A percentile compares a stretch with the other conserved stretches of the same genome.
These are phyloP conservation scores for Macropus fuliginosus DNA, from an alignment of 2,797 vertebrate genomes.

Conservation along the genomic window DNA sequence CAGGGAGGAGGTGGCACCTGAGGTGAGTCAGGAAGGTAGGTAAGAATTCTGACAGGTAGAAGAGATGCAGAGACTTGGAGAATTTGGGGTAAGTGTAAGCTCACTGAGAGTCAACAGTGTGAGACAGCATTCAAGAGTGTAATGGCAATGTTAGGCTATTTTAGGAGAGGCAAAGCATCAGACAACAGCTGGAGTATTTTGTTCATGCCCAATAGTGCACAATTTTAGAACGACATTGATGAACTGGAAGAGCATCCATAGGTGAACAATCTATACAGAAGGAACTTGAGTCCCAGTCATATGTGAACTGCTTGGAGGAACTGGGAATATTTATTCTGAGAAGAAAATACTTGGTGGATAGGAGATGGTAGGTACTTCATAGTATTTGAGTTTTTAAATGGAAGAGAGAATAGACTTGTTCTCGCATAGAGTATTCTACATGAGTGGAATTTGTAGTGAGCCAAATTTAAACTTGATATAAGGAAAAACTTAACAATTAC, in stretches of 20 bases:
- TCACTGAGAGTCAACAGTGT: background rate
- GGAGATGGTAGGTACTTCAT: background rate
- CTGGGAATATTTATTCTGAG: background rate
- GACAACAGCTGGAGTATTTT: background rate
- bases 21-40: background rate
- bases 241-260: background rate
- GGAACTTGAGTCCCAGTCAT: background rate
- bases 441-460: background rate
- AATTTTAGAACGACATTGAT: background rate
- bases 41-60: background rate
- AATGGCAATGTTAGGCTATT: background rate
- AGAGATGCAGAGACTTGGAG: background rate
- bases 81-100: background rate
- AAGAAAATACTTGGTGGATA: background rate
- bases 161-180: background rate
- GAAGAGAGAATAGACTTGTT: background rate
- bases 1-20: background rate
- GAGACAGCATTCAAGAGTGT: background rate
- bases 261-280: background rate
- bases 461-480: background rate
- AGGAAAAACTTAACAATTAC: background rate
- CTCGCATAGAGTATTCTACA: background rate
- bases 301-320: background rate
- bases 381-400: background rate
- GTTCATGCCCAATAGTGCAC: background rate